A percentile compares a stretch with the other conserved stretches of the same genome.
Conservation (phyloP, 2,888 invertebrate genomes). For the Digitonthophagus gazella region DNA sequence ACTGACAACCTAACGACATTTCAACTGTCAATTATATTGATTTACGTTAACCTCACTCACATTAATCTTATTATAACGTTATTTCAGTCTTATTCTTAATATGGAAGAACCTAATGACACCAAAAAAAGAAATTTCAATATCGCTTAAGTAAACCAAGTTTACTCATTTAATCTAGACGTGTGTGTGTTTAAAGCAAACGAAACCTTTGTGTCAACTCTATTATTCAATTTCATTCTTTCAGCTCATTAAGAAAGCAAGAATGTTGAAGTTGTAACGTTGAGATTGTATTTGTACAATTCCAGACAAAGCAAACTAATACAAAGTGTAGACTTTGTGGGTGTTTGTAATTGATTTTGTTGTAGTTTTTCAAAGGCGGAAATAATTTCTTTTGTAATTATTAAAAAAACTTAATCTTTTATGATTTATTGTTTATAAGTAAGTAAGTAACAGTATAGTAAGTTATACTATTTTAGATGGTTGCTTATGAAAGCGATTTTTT, state of each 20-base stretch:
- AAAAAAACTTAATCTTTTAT: too few species aligned
- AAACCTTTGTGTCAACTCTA: neutral
- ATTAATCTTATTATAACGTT: neutral
- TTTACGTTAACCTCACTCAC: neutral
- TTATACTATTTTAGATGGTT: too few species aligned
- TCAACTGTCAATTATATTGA: neutral
- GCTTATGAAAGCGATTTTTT: too few species aligned
- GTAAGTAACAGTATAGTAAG: too few species aligned
- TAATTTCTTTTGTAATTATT: too few species aligned
- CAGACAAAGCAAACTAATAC: neutral
- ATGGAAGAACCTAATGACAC: too few species aligned
- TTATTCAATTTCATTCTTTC: neutral
- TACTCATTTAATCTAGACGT: neutral
- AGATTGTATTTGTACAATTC: neutral
- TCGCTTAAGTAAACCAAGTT: neutral
- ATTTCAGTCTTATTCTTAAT: too few species aligned
- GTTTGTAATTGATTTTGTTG: too few species aligned
- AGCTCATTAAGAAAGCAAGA: neutral
- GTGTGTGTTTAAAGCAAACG: neutral
- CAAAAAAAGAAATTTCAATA: too few species aligned
- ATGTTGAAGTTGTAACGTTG: neutral
- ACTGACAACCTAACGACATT: neutral
- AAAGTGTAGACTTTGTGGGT: too few species aligned
- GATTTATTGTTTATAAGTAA: too few species aligned
- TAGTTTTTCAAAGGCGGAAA: too few species aligned